A percentile compares a stretch with the other conserved stretches of the same genome.
phyloP scores from a whole-genome alignment of 2,113 vertebrate species.

The Puma concolor region DNA sequence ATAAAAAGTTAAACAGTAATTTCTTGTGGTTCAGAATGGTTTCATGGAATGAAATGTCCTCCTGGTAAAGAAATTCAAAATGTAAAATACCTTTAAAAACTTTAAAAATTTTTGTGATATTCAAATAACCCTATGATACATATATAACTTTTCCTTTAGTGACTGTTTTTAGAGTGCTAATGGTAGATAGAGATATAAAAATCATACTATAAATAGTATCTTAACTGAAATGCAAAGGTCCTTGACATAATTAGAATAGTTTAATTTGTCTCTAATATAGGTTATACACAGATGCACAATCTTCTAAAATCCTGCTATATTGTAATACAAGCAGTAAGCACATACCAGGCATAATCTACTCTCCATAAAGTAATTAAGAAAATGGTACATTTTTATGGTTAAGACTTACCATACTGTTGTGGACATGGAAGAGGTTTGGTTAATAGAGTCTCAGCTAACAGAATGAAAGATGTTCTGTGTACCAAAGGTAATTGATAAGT shows the following conservation, averaged over 20 bases:
- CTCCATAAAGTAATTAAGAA: not conserved
- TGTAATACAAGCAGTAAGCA: not conserved
- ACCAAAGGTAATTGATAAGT: not conserved
- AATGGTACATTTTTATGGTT: not conserved
- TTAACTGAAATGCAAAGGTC: not conserved
- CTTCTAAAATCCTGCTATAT: not conserved
- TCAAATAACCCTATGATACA: not conserved
- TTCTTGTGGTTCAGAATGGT: not conserved
- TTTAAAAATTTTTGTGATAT: not conserved
- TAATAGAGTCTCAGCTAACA: not conserved
- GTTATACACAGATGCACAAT: not conserved
- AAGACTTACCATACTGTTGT: not conserved
- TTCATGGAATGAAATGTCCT: conserved; percentile 21
- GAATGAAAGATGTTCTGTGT: not conserved
- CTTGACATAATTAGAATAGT: not conserved
- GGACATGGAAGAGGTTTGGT: not conserved
- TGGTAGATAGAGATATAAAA: not conserved
- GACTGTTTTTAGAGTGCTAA: not conserved
- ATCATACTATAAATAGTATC: not conserved
- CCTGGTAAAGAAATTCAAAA: not conserved
- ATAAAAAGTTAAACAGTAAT: not conserved
- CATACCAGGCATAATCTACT: not conserved
- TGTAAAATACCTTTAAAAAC: not conserved
- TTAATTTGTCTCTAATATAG: not conserved
- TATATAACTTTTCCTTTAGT: conserved; percentile 12